Evolutionary conservation across 2,797 vertebrate species (phyloP).

Genomic region (Cossypha dichroa): DNA sequence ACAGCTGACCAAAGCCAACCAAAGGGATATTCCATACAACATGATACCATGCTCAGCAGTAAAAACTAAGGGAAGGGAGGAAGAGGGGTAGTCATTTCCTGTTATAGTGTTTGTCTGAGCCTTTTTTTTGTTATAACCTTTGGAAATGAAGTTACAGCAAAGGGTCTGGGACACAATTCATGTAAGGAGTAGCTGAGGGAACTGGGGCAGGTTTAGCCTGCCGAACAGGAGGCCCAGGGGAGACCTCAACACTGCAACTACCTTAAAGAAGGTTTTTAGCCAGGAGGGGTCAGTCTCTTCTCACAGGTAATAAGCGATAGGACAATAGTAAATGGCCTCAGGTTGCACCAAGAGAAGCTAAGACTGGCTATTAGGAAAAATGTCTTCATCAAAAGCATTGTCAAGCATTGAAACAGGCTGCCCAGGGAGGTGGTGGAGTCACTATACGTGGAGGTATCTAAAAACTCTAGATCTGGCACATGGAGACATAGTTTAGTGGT

Average conservation of each 20-base stretch:
- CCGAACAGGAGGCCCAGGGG: neutral
- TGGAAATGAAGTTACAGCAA: neutral
- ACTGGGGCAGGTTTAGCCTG: neutral
- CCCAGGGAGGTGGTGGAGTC: neutral
- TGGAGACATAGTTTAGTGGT: neutral
- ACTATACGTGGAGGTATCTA: neutral
- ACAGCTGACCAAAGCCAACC: neutral
- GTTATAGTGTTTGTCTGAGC: neutral
- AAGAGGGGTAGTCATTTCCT: neutral
- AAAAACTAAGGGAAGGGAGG: neutral
- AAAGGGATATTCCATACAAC: neutral
- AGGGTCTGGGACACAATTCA: neutral
- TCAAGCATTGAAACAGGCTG: neutral
- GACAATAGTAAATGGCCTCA: neutral
- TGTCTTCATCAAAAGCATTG: neutral
- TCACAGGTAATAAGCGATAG: fast-evolving
- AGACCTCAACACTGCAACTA: neutral
- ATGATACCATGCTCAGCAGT: neutral
- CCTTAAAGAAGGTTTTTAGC: neutral
- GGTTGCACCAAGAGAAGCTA: neutral
- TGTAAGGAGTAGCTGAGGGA: neutral
- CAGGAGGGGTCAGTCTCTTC: neutral
- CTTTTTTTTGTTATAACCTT: neutral
- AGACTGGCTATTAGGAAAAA: neutral
- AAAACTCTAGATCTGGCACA: neutral